Conservation (phyloP, 2,888 invertebrate species). For the Sceliomorpha sp. region DNA sequence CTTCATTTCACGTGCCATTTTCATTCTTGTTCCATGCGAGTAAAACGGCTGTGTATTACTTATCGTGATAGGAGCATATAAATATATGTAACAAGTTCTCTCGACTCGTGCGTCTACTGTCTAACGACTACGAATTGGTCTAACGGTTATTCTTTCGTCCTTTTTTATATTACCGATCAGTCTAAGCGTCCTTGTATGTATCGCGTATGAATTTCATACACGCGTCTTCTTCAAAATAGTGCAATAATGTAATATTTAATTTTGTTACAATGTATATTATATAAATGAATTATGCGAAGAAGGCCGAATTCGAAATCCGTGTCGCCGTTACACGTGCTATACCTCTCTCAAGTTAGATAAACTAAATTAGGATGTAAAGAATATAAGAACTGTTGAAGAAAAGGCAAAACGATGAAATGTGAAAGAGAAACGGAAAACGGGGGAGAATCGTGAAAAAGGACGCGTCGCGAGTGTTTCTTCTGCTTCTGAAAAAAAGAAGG, state of each 20-base stretch:
- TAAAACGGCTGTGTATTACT: slow-evolving; percentile 56
- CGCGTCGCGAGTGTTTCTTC: slow-evolving; percentile 44
- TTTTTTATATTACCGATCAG: slow-evolving; percentile 50
- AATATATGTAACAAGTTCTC: slow-evolving; percentile 51
- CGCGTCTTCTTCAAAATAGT: slow-evolving; percentile 57
- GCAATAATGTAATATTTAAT: slow-evolving; percentile 59
- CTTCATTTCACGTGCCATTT: slow-evolving; percentile 56
- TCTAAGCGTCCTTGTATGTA: slow-evolving; percentile 53
- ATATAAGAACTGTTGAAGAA: slow-evolving; percentile 48
- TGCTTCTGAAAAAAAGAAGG: no score
- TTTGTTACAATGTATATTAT: slow-evolving; percentile 56
- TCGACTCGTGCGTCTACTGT: slow-evolving; percentile 51
- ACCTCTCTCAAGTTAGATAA: slow-evolving; percentile 59
- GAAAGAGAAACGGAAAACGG: slow-evolving; percentile 19
- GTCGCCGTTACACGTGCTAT: slow-evolving; percentile 60
- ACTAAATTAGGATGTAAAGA: slow-evolving; percentile 49
- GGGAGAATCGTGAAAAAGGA: slow-evolving; percentile 27
- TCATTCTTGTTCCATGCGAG: slow-evolving; percentile 55
- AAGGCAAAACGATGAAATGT: slow-evolving; percentile 24
- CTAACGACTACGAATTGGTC: slow-evolving; percentile 53
- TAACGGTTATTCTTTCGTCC: slow-evolving; percentile 51
- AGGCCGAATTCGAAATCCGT: slow-evolving; percentile 49
- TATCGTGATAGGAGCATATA: slow-evolving; percentile 54
- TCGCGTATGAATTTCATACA: slow-evolving; percentile 41
- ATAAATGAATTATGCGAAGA: slow-evolving; percentile 42